Base-by-base conservation (phyloP, 2,888 invertebrate genomes). In the Philereme transversata region DNA sequence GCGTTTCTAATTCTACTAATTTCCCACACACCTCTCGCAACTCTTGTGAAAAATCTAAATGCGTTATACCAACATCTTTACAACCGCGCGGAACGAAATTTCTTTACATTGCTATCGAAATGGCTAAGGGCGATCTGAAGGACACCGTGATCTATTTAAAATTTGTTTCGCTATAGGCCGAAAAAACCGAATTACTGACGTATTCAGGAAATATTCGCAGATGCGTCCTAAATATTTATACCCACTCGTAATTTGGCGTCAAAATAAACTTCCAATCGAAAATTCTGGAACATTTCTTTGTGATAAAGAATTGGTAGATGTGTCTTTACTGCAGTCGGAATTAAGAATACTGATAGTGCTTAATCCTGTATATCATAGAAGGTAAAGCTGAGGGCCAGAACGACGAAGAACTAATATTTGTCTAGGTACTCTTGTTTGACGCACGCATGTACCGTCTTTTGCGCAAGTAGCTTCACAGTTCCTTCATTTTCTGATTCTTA, bases 191-290 rank as follows among this genome's bases (percentile, higher is more conserved):
- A 60, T 43, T 46, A 52, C 49, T 65, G 60, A 69, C 65, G 69
- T 51, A 60, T 67, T 63, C 65, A 67, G 69, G 67, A 69, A 69
- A 65, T 57, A 60, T 62, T 65, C 35, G 49, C 59, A 43, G 50
- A 60, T 56, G 60, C 53, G 64, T 64, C 58, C 63, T 62, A 58
- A 62, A 64, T 57, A 53, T 51, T 53, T 51, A 57, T 47, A 44
- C n/a, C 51, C 50, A 50, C 47, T 36, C 41, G 54, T 43, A 36
- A 52, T 57, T 62, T 64, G 59, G 62, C 62, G 53, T 50, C 47
- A 55, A 45, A 67, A 51, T 40, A 50, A 44, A 22, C 50, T 53
- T 53, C 45, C 1, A 51, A n/a, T 35, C 41, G 62, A 58, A 62
- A 55, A 11, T 65, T 67, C 60, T 56, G 48, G 62, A 65, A 60